Evolutionary conservation across 2,888 invertebrate genomes (phyloP).

Genomic region (Eremobia ochroleuca): DNA sequence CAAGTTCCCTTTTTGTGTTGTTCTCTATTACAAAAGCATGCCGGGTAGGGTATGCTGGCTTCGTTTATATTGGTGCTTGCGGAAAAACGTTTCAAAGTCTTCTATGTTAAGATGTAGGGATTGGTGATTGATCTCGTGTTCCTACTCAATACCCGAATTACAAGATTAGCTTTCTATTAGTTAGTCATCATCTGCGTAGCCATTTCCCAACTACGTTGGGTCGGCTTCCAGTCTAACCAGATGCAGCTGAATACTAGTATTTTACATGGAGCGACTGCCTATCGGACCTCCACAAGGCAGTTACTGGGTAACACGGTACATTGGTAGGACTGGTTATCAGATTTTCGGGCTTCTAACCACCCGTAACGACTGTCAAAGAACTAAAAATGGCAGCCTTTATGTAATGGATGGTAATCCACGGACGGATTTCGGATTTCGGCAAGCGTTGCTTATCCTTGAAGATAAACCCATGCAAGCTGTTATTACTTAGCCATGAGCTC

Average conservation of each 20-base stretch:
- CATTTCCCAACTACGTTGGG: neutral
- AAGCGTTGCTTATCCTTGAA: neutral
- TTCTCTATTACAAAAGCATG: slow-evolving; percentile 72
- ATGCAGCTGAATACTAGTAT: neutral
- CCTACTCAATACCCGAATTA: neutral
- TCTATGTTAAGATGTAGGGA: neutral
- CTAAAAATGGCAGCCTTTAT: neutral
- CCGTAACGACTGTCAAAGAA: neutral
- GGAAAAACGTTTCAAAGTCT: slow-evolving; percentile 23
- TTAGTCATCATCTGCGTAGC: neutral
- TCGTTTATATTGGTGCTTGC: slow-evolving; percentile 68
- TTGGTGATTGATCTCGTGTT: neutral
- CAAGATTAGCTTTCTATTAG: neutral
- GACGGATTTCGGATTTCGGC: too few species aligned
- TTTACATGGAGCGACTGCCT: neutral
- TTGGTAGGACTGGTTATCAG: neutral
- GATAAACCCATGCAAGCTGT: neutral
- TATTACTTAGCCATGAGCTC: neutral
- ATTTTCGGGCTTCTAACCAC: neutral
- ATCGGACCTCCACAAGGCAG: neutral
- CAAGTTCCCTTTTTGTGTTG: slow-evolving; percentile 60
- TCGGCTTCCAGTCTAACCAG: neutral
- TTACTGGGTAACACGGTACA: neutral
- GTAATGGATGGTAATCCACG: too few species aligned
- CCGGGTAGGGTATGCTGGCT: slow-evolving; percentile 69